phyloP scores from a whole-genome alignment of 2,113 vertebrate genomes.

The Menidia beryllina region DNA sequence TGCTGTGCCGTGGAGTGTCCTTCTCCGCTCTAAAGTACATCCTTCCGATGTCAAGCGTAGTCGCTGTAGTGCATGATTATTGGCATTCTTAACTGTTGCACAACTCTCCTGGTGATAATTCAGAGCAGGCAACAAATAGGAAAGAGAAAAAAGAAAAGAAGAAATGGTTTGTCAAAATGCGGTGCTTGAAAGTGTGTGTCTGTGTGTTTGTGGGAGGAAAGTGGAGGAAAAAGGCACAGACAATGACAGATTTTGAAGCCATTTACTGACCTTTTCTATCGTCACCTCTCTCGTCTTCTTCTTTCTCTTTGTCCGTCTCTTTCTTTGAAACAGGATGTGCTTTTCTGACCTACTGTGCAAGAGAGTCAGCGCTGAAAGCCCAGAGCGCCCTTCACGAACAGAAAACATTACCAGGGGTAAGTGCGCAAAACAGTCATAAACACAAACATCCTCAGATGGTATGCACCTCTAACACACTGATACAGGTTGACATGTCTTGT shows the following conservation, averaged over 20 bases:
- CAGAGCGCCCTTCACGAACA: slow-evolving; percentile 94
- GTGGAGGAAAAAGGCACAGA: slow-evolving; percentile 31
- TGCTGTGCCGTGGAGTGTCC: slow-evolving; percentile 72
- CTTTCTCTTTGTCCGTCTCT: slow-evolving; percentile 28
- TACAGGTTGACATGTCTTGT: slow-evolving; percentile 21
- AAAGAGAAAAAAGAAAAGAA: slow-evolving; percentile 21
- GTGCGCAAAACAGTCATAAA: slow-evolving; percentile 60
- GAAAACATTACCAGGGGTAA: slow-evolving; percentile 92
- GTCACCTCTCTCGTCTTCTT: slow-evolving; percentile 17
- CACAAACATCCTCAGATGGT: neutral
- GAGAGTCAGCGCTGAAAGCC: slow-evolving; percentile 92
- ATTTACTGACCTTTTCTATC: slow-evolving; percentile 40
- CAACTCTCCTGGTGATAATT: slow-evolving; percentile 14
- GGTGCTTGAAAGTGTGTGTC: neutral
- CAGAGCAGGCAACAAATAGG: slow-evolving; percentile 43
- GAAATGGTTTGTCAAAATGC: slow-evolving; percentile 31
- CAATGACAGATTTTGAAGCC: slow-evolving; percentile 38
- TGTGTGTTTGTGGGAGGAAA: slow-evolving; percentile 32
- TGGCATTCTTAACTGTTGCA: slow-evolving; percentile 33
- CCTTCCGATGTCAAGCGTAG: slow-evolving; percentile 63
- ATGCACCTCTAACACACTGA: slow-evolving; percentile 42
- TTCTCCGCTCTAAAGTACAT: slow-evolving; percentile 70
- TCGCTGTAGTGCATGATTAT: slow-evolving; percentile 68
- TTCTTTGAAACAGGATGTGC: slow-evolving; percentile 86
- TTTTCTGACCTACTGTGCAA: slow-evolving; percentile 93